These are phyloP conservation scores for Drosophila glabriapex DNA, from an alignment of 2,888 invertebrate genomes.

Conservation along the genomic window DNA sequence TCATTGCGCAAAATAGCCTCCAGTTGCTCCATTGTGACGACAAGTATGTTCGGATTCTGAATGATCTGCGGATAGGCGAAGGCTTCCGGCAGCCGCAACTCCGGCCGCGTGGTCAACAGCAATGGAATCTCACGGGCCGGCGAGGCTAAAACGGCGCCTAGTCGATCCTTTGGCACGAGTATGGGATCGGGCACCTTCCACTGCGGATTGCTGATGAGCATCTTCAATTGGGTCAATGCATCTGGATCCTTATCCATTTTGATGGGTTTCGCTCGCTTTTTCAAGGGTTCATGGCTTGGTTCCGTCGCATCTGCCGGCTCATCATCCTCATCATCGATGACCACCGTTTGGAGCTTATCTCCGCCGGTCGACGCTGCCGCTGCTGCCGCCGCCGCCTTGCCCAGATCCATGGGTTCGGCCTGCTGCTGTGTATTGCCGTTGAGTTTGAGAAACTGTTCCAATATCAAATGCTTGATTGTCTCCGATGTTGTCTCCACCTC, in stretches of 20 bases:
- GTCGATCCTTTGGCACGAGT: constrained; percentile 91
- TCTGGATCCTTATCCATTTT: constrained; percentile 86
- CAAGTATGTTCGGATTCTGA: constrained; percentile 91
- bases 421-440: constrained; percentile 84
- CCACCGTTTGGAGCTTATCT: constrained; percentile 87
- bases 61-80: constrained; percentile 90
- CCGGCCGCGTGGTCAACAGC: constrained; percentile 90
- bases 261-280: constrained; percentile 86
- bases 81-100: constrained; percentile 90
- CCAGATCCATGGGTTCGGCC: constrained; percentile 90
- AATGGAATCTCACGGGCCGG: constrained; percentile 92
- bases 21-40: constrained; percentile 91
- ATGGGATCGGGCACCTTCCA: constrained; percentile 93
- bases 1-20: constrained; percentile 88
- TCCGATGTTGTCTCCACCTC: constrained; percentile 89
- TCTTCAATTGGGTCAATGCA: constrained; percentile 90
- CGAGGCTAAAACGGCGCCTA: constrained; percentile 89
- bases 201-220: constrained; percentile 88
- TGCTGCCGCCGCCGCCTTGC: constrained; percentile 71
- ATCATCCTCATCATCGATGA: constrained; percentile 81
- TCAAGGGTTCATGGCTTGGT: constrained; percentile 78
- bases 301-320: constrained; percentile 77
- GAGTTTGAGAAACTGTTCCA: constrained; percentile 82
- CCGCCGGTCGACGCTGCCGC: neutral
- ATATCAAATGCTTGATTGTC: constrained; percentile 81